Percentiles rank a stretch among this genome's conserved stretches.
phyloP scores from a whole-genome alignment of 2,113 vertebrate species.

The Rousettus leschenaultii region DNA sequence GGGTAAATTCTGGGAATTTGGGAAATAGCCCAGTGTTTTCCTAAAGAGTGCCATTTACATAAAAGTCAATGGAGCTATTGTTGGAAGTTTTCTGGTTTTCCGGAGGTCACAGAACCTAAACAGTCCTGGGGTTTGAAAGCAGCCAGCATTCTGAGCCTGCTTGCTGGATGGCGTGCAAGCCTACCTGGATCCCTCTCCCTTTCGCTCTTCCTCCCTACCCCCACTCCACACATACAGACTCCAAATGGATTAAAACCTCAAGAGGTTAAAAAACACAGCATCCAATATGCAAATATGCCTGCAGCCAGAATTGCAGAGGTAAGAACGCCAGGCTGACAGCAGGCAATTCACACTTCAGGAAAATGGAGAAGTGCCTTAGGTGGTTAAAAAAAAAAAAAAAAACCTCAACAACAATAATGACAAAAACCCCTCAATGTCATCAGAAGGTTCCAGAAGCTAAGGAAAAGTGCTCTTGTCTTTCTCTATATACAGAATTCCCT shows the following conservation, averaged over 20 bases:
- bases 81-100: conserved; percentile 61
- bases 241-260: conserved; percentile 62
- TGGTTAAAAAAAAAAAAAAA: conserved; percentile 45
- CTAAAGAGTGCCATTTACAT: conserved; percentile 72
- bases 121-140: conserved; percentile 49
- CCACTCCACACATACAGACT: not conserved
- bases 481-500: conserved; percentile 38
- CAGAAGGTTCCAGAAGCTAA: conserved; percentile 71
- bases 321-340: conserved; percentile 72
- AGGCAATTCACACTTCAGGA: conserved; percentile 73
- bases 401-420: conserved; percentile 22
- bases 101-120: conserved; percentile 46
- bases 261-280: conserved; percentile 65
- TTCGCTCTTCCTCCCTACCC: not conserved
- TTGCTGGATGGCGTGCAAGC: too few species aligned
- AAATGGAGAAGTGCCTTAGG: conserved; percentile 70
- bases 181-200: too few species aligned
- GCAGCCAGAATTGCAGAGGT: conserved; percentile 61
- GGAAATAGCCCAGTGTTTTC: conserved; percentile 72
- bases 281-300: conserved; percentile 73
- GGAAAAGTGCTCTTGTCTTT: conserved; percentile 61
- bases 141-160: too few species aligned
- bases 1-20: conserved; percentile 63
- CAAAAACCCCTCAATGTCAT: conserved; percentile 57
- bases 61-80: conserved; percentile 74